A percentile compares a stretch with the other conserved stretches of the same genome.
Conservation (phyloP, 2,113 vertebrate genomes). For the Lagopus leucura region DNA sequence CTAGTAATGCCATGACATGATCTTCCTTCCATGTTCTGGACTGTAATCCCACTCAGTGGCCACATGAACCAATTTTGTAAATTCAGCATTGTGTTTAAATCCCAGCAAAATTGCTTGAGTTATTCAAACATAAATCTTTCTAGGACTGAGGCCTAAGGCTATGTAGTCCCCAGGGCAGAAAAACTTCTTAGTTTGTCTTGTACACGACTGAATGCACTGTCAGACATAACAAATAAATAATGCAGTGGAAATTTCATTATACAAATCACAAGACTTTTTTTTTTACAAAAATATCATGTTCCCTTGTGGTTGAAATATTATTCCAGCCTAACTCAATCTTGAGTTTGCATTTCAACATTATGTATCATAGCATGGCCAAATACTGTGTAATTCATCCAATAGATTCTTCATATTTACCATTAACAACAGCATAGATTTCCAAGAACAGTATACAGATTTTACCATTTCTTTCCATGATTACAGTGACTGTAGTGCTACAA, state of each 20-base stretch:
- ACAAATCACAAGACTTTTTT: slow-evolving; percentile 6
- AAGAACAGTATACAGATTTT: not conserved
- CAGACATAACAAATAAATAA: slow-evolving; percentile 64
- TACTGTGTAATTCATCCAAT: not conserved
- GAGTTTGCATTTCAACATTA: not conserved
- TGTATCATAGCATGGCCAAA: not conserved
- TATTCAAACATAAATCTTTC: slow-evolving; percentile 52
- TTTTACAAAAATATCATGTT: slow-evolving; percentile 44
- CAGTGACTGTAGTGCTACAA: not conserved
- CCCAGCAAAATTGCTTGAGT: slow-evolving; percentile 11
- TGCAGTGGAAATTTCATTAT: slow-evolving; percentile 51
- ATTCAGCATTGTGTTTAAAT: slow-evolving; percentile 38
- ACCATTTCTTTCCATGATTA: not conserved
- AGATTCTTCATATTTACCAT: not conserved
- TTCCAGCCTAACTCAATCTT: slow-evolving; percentile 9
- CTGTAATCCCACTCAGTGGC: not conserved
- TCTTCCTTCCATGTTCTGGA: not conserved
- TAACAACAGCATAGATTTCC: not conserved
- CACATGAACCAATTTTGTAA: not conserved
- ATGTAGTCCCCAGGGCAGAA: not conserved
- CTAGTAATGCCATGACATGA: not conserved
- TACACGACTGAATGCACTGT: slow-evolving; percentile 14
- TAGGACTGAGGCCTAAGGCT: not conserved
- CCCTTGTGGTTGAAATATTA: slow-evolving; percentile 15
- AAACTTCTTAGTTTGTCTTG: slow-evolving; percentile 35